phyloP scores from a whole-genome alignment of 2,113 vertebrate genomes.

The Clarias gariepinus region DNA sequence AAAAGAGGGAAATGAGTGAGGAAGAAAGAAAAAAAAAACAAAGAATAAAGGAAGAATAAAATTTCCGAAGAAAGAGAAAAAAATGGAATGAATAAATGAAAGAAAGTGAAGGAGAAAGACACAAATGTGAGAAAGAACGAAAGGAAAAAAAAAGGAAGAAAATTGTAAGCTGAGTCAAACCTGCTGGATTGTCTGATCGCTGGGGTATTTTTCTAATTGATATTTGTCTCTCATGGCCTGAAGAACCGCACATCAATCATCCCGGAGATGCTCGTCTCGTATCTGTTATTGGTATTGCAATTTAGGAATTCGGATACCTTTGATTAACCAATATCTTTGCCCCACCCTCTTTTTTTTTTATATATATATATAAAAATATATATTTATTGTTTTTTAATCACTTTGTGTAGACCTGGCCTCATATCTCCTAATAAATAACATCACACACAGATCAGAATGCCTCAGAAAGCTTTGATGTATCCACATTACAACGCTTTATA shows the following conservation, averaged over 20 bases:
- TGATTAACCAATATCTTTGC: conserved; percentile 8
- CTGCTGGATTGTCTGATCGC: neutral
- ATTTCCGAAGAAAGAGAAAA: no score
- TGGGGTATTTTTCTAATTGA: conserved; percentile 17
- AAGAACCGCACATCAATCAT: conserved; percentile 29
- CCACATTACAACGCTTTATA: conserved; percentile 38
- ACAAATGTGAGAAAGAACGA: no score
- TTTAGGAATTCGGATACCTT: neutral
- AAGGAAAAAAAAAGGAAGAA: no score
- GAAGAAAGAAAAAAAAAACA: no score
- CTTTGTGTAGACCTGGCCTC: conserved; percentile 16
- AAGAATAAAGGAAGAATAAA: no score
- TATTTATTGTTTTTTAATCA: neutral
- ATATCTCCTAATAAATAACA: conserved; percentile 41
- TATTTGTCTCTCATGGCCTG: conserved; percentile 41
- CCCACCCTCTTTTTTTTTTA: neutral
- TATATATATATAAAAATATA: no score
- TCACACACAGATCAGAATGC: neutral
- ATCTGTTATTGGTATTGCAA: neutral
- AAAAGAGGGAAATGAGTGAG: no score
- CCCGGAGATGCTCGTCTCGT: neutral
- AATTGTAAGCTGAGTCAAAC: no score
- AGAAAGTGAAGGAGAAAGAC: no score
- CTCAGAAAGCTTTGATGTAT: conserved; percentile 39
- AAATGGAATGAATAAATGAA: no score